A percentile compares a stretch with the other conserved stretches of the same genome.
These are phyloP conservation scores for Cossypha heuglini DNA, from an alignment of 2,797 vertebrate species.

Conservation along the genomic window DNA sequence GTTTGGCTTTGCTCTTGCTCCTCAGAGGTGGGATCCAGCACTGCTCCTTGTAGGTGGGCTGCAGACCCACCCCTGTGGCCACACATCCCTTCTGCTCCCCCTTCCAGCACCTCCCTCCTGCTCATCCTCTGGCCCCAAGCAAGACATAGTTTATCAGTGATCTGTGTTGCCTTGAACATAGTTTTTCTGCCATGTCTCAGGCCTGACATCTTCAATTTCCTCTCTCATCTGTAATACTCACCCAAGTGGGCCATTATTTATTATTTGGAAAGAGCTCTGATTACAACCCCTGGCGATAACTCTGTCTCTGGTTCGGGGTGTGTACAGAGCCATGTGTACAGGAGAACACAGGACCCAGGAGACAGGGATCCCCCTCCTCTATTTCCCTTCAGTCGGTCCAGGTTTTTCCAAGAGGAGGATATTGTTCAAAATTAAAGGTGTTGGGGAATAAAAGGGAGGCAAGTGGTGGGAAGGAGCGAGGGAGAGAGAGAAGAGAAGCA, in stretches of 20 bases:
- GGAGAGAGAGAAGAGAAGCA: background rate
- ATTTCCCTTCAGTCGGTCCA: background rate
- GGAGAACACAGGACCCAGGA: background rate
- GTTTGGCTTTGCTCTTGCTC: background rate
- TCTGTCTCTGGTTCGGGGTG: background rate
- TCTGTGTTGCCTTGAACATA: background rate
- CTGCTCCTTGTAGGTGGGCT: background rate
- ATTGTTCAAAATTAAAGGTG: background rate
- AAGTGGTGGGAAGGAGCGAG: background rate
- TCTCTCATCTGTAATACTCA: background rate
- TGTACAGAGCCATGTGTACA: fast-evolving
- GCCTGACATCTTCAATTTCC: background rate
- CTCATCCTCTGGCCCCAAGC: background rate
- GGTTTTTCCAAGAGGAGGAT: background rate
- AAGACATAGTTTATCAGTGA: background rate
- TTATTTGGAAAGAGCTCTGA: background rate
- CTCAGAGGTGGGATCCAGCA: background rate
- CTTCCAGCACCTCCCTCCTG: background rate
- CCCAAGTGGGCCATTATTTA: background rate
- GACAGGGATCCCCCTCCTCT: background rate
- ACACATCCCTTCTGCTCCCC: background rate
- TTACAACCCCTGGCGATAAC: background rate
- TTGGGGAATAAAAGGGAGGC: background rate
- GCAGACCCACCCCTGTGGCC: background rate
- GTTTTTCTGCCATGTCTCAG: background rate